Conservation (phyloP, 2,888 invertebrate species). For the Chaitophorus viminalis region DNA sequence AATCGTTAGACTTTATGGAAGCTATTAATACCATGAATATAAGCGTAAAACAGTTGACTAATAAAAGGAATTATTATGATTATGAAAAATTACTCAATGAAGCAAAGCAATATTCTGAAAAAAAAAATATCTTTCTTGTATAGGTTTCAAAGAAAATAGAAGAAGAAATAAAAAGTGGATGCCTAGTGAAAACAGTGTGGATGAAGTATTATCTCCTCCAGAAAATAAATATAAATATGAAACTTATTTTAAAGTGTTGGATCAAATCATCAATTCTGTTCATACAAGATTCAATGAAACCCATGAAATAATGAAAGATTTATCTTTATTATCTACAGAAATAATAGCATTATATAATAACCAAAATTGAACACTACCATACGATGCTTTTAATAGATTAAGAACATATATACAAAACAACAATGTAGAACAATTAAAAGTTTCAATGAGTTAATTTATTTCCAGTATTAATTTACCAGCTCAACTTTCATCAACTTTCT, state of each 20-base stretch:
- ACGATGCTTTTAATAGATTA: conserved; percentile 18
- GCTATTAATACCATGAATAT: neutral
- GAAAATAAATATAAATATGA: neutral
- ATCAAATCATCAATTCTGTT: conserved; percentile 19
- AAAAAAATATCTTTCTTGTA: neutral
- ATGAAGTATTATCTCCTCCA: neutral
- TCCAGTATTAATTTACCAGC: neutral
- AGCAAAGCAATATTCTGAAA: conserved; percentile 12
- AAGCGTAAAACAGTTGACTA: neutral
- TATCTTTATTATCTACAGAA: conserved; percentile 12
- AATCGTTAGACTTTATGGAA: conserved; percentile 13
- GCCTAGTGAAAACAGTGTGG: neutral
- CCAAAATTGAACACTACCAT: conserved; percentile 1
- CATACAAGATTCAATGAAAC: conserved; percentile 1
- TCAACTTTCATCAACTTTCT: too few species aligned
- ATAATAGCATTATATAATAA: conserved; percentile 1
- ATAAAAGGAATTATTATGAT: conserved; percentile 2
- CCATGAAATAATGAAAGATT: conserved; percentile 9
- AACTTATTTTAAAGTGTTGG: conserved; percentile 10
- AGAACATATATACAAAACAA: neutral
- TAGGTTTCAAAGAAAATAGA: conserved; percentile 24
- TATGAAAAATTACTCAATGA: conserved; percentile 12
- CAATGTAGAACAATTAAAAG: conserved; percentile 19
- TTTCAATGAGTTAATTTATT: conserved; percentile 32
- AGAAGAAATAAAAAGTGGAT: conserved; percentile 12